A percentile compares a stretch with the other conserved stretches of the same genome.
These are phyloP conservation scores for Hypsibius dujardini DNA, from an alignment of 1,140 invertebrate genomes.

Conservation along the genomic window DNA sequence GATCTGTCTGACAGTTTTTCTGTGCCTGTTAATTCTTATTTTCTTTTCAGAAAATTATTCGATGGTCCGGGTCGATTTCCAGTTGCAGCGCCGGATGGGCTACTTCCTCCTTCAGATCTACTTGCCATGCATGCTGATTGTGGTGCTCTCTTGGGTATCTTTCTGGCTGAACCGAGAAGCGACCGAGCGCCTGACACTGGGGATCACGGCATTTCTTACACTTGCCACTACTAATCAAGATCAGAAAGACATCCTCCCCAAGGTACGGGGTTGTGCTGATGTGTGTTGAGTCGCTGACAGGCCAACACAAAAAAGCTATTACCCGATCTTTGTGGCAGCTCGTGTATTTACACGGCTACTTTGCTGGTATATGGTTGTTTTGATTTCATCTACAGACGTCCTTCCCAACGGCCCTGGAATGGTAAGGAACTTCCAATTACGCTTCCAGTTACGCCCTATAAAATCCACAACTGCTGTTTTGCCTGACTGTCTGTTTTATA, in stretches of 20 bases:
- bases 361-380: background rate
- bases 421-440: conserved; percentile 9
- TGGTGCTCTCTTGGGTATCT: conserved; percentile 93
- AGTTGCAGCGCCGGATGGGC: conserved; percentile 61
- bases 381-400: conserved; percentile 20
- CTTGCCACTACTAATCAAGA: conserved; percentile 32
- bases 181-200: conserved; percentile 24
- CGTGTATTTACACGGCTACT: background rate
- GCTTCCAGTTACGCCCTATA: no score
- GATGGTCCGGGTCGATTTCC: conserved; percentile 12
- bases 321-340: no score
- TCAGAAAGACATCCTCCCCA: conserved; percentile 30
- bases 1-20: no score
- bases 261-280: conserved; percentile 23
- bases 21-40: background rate
- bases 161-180: conserved; percentile 39
- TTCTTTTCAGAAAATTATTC: conserved; percentile 6
- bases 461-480: no score
- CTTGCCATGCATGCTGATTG: conserved; percentile 92
- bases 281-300: no score
- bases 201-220: conserved; percentile 33
- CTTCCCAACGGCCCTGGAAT: conserved; percentile 32
- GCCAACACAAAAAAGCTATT: no score
- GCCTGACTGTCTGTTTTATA: no score
- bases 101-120: conserved; percentile 99